phyloP scores from a whole-genome alignment of 2,797 vertebrate genomes.

The Macropodus opercularis region DNA sequence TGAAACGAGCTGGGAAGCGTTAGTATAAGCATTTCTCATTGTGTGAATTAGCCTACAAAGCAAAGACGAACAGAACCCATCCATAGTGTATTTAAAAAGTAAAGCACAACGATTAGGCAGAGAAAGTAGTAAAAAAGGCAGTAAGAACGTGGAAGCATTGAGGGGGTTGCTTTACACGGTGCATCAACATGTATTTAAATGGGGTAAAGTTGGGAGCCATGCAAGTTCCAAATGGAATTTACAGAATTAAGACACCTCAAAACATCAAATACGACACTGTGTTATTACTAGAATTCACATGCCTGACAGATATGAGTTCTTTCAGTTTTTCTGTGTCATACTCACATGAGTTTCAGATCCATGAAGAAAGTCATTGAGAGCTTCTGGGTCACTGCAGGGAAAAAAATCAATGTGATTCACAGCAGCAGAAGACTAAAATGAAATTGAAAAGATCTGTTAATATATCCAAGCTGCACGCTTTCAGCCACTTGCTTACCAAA shows the following conservation, averaged over 20 bases:
- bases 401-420: slow-evolving; percentile 42
- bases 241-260: slow-evolving; percentile 7
- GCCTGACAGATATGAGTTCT: neutral
- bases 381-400: slow-evolving; percentile 91
- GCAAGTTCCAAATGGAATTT: slow-evolving; percentile 17
- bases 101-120: slow-evolving; percentile 52
- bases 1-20: slow-evolving; percentile 63
- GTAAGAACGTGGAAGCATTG: slow-evolving; percentile 39
- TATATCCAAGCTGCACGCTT: neutral
- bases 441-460: neutral
- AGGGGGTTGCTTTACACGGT: slow-evolving; percentile 38
- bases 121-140: slow-evolving; percentile 33
- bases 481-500: slow-evolving; percentile 89
- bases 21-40: slow-evolving; percentile 73
- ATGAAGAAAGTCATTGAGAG: slow-evolving; percentile 97
- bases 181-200: slow-evolving; percentile 30
- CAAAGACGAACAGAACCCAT: slow-evolving; percentile 59
- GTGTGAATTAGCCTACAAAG: slow-evolving; percentile 55
- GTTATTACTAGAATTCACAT: slow-evolving; percentile 9
- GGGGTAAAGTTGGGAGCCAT: slow-evolving; percentile 9
- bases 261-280: slow-evolving; percentile 22
- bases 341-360: slow-evolving; percentile 94
- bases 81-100: slow-evolving; percentile 55
- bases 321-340: slow-evolving; percentile 39
- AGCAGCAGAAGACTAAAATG: neutral